Conservation (phyloP, 2,797 vertebrate species). For the Hipposideros larvatus region DNA sequence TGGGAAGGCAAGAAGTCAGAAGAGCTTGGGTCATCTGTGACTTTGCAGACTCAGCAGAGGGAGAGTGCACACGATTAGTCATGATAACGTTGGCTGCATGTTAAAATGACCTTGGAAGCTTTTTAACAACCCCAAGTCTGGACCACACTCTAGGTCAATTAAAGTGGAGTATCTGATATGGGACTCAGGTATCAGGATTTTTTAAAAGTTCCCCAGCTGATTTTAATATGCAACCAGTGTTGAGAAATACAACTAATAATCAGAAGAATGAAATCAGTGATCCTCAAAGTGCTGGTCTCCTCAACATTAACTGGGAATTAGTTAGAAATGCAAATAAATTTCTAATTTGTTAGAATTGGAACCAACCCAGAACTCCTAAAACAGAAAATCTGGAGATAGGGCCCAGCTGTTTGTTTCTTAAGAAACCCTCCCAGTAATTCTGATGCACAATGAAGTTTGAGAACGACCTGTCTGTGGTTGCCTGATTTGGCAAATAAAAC, state of each 20-base stretch:
- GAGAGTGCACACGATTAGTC: neutral
- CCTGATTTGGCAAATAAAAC: neutral
- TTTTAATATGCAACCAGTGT: neutral
- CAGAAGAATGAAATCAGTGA: neutral
- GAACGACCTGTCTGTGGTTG: neutral
- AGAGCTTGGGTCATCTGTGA: neutral
- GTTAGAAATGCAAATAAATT: neutral
- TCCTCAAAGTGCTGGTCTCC: neutral
- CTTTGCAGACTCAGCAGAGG: neutral
- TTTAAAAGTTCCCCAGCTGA: neutral
- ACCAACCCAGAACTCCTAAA: neutral
- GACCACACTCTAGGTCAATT: neutral
- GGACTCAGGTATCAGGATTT: neutral
- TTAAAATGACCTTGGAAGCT: neutral
- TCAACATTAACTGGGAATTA: neutral
- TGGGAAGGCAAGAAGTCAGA: neutral
- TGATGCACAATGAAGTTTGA: neutral
- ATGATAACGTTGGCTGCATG: neutral
- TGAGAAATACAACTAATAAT: neutral
- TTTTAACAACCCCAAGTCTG: neutral
- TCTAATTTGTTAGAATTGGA: slow-evolving; percentile 1
- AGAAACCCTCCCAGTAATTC: neutral
- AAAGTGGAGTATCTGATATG: neutral
- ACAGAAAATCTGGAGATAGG: neutral
- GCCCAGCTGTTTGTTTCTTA: neutral